These are phyloP conservation scores for Lasiurus cinereus DNA, from an alignment of 2,113 vertebrate species.

Conservation along the genomic window DNA sequence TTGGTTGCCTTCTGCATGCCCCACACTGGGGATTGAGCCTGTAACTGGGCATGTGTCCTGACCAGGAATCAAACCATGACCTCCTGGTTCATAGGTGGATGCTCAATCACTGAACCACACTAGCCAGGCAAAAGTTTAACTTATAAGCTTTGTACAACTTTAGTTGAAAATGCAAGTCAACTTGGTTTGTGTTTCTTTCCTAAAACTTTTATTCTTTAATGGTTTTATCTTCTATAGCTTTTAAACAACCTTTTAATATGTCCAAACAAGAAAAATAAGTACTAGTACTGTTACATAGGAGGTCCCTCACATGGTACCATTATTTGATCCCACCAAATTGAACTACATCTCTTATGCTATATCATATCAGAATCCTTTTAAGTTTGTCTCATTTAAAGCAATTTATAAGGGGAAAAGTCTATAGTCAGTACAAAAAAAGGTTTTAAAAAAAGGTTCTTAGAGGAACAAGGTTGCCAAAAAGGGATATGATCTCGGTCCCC, in stretches of 20 bases:
- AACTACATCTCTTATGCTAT: neutral
- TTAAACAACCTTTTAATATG: slow-evolving; percentile 33
- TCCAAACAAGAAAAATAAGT: neutral
- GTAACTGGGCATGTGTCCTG: no score
- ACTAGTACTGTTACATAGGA: neutral
- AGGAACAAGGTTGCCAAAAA: slow-evolving; percentile 12
- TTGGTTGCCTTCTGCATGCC: no score
- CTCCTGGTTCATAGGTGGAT: no score
- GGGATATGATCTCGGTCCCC: neutral
- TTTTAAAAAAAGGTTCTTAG: neutral
- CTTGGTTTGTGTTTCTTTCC: slow-evolving; percentile 11
- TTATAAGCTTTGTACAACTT: neutral
- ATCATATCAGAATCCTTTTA: neutral
- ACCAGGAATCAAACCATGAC: no score
- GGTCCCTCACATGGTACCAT: neutral
- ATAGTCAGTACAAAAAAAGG: neutral
- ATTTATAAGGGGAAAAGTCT: slow-evolving; percentile 40
- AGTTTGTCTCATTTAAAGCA: neutral
- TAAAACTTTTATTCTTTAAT: slow-evolving; percentile 9
- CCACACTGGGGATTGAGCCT: no score
- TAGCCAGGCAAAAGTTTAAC: neutral
- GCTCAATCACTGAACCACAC: no score
- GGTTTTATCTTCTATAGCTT: neutral
- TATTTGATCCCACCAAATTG: neutral
- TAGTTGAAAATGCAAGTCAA: slow-evolving; percentile 22